phyloP scores from a whole-genome alignment of 2,113 vertebrate genomes.

The Muntiacus muntjak region DNA sequence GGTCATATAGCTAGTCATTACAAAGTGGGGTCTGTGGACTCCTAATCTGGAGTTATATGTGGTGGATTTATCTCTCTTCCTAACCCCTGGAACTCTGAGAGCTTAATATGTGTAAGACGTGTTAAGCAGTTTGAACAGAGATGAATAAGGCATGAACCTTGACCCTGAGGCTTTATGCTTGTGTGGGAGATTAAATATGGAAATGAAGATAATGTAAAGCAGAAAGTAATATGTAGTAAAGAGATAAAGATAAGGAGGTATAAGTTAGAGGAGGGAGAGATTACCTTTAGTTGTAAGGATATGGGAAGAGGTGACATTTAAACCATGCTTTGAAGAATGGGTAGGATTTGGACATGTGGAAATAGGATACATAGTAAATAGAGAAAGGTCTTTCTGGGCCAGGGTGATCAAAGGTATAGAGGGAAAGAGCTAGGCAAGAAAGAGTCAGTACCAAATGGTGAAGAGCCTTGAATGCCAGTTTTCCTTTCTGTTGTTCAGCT shows the following conservation, averaged over 20 bases:
- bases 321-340: conserved; percentile 32
- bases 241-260: conserved; percentile 1
- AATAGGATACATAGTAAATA: not conserved
- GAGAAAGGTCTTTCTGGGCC: conserved; percentile 30
- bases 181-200: conserved; percentile 30
- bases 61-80: not conserved
- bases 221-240: conserved; percentile 17
- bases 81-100: not conserved
- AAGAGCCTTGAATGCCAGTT: conserved; percentile 19
- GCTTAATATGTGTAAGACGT: not conserved
- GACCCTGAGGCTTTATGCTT: not conserved
- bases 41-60: not conserved
- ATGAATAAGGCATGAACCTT: not conserved
- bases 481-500: conserved; percentile 39
- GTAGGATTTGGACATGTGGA: conserved; percentile 3
- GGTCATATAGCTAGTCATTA: not conserved
- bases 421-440: not conserved
- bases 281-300: conserved; percentile 20
- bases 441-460: not conserved
- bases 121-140: conserved; percentile 25
- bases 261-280: not conserved
- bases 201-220: conserved; percentile 36
- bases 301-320: conserved; percentile 18
- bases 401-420: not conserved
- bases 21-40: not conserved